phyloP scores from a whole-genome alignment of 1,140 invertebrate genomes.

The Dinothrombium tinctorium region DNA sequence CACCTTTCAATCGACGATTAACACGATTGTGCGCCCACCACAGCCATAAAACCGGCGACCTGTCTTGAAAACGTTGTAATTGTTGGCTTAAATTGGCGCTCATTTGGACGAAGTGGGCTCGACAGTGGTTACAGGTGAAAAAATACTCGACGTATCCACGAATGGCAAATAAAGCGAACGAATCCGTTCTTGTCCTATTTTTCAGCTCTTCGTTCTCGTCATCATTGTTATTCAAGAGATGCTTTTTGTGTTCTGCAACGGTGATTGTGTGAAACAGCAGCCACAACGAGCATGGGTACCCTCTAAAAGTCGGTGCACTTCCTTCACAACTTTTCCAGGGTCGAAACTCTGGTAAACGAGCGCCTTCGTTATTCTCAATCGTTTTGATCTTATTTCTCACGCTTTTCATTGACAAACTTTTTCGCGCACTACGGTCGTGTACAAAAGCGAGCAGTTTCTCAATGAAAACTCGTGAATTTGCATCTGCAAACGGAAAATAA shows the following conservation, averaged over 20 bases:
- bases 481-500: no score
- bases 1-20: conserved; percentile 58
- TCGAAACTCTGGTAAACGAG: conserved; percentile 22
- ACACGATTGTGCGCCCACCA: conserved; percentile 86
- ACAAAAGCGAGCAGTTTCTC: no score
- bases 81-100: conserved; percentile 27
- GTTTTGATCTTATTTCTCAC: no score
- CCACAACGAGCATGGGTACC: conserved; percentile 95
- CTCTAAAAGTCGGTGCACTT: conserved; percentile 39
- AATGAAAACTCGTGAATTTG: no score
- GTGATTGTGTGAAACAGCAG: conserved; percentile 78
- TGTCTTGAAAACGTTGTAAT: conserved; percentile 34
- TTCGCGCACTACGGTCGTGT: no score
- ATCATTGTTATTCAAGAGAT: conserved; percentile 21
- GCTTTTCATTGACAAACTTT: no score
- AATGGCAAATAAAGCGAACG: conserved; percentile 51
- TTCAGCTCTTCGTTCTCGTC: no score
- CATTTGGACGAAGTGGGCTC: conserved; percentile 59
- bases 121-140: conserved; percentile 78
- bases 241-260: conserved; percentile 38
- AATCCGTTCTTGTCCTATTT: conserved; percentile 18
- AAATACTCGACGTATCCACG: conserved; percentile 71
- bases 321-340: conserved; percentile 62
- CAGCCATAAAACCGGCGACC: conserved; percentile 65
- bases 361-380: no score